Evolutionary conservation across 2,113 vertebrate species (phyloP).

Genomic region (Thalassoma bifasciatum): DNA sequence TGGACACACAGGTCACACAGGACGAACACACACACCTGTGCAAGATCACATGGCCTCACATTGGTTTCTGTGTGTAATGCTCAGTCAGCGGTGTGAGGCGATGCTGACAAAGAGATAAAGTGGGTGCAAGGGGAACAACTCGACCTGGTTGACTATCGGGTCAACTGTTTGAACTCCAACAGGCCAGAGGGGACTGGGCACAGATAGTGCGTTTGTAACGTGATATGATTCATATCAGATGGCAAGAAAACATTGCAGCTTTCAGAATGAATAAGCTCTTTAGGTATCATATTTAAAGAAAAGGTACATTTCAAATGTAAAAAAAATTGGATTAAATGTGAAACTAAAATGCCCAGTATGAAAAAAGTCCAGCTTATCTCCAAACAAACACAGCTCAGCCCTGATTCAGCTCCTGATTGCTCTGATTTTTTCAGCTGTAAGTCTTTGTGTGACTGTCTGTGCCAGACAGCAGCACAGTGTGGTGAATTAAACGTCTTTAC

Average conservation of each 20-base stretch:
- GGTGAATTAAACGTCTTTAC: slow-evolving; percentile 26
- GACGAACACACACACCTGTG: slow-evolving; percentile 17
- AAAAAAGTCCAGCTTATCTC: background rate
- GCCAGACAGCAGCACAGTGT: background rate
- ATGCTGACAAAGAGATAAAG: slow-evolving; percentile 23
- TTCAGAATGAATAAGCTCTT: too few species aligned
- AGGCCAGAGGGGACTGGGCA: background rate
- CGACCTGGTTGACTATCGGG: slow-evolving; percentile 6
- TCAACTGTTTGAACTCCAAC: background rate
- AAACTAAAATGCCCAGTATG: too few species aligned
- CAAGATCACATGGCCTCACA: slow-evolving; percentile 11
- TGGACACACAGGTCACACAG: slow-evolving; percentile 34
- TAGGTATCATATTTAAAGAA: background rate
- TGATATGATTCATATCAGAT: background rate
- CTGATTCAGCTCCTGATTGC: background rate
- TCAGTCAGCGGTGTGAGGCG: slow-evolving; percentile 26
- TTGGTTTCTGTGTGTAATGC: background rate
- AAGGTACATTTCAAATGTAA: background rate
- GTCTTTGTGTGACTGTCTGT: background rate
- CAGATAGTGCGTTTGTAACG: background rate
- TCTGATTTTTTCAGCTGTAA: background rate
- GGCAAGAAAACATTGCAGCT: too few species aligned
- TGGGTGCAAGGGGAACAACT: slow-evolving; percentile 16
- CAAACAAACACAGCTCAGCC: background rate
- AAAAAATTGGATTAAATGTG: too few species aligned